Evolutionary conservation across 2,888 invertebrate species (phyloP).

Genomic region (Alsophila aescularia): DNA sequence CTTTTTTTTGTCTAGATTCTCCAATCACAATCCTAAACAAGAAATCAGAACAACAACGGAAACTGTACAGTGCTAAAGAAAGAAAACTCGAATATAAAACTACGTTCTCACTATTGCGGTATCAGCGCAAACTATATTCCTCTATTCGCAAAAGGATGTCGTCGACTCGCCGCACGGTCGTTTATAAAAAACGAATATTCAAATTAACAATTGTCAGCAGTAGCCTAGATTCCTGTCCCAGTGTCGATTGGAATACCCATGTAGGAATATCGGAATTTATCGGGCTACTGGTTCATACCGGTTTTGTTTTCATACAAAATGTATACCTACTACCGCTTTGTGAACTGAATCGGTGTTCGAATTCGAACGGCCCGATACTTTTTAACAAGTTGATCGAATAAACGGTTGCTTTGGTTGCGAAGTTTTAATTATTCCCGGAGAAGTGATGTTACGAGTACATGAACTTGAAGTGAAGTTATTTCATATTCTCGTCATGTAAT

Average conservation of each 20-base stretch:
- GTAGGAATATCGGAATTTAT: constrained; percentile 33
- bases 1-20: too few relatives aligned
- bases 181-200: constrained; percentile 44
- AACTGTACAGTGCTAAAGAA: not conserved
- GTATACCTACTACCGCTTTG: constrained; percentile 26
- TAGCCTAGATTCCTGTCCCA: constrained; percentile 37
- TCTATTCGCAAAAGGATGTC: constrained; percentile 11
- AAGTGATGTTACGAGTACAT: constrained; percentile 10
- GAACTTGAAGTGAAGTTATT: constrained; percentile 16
- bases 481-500: constrained; percentile 16
- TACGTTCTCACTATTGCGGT: not conserved
- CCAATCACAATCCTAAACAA: not conserved
- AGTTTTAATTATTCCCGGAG: constrained; percentile 21
- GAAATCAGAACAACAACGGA: not conserved
- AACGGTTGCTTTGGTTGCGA: constrained; percentile 16
- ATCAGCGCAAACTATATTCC: constrained; percentile 18
- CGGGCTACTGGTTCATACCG: constrained; percentile 1
- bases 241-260: constrained; percentile 52
- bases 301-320: constrained; percentile 20
- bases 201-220: constrained; percentile 64
- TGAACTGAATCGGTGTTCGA: constrained; percentile 20
- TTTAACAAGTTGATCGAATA: constrained; percentile 24
- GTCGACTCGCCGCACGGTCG: constrained; percentile 25
- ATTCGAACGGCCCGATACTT: constrained; percentile 10
- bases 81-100: not conserved